phyloP scores from a whole-genome alignment of 1,140 invertebrate genomes.

The Zaprionus davidi region DNA sequence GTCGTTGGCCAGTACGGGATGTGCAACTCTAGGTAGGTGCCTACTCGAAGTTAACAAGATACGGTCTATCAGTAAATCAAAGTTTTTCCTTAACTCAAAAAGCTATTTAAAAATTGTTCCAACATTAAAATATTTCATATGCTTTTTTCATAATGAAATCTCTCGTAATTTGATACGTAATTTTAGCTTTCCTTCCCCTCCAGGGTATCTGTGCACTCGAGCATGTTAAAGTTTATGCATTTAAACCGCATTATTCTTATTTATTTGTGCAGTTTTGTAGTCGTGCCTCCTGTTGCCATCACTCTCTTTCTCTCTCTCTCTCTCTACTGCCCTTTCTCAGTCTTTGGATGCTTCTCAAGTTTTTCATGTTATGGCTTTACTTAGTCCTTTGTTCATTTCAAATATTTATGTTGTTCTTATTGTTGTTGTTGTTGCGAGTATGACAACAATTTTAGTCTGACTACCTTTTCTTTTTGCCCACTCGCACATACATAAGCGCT shows the following conservation, averaged over 20 bases:
- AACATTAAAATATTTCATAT: no score
- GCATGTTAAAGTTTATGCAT: not conserved
- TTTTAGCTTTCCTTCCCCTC: not conserved
- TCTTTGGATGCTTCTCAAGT: conserved; percentile 17
- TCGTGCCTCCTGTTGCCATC: conserved; percentile 1
- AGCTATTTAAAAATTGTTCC: no score
- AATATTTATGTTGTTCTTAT: conserved; percentile 68
- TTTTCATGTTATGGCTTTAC: conserved; percentile 42
- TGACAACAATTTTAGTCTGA: conserved; percentile 60
- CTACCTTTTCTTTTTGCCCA: conserved; percentile 13
- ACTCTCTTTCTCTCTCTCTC: not conserved
- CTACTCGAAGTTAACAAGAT: no score
- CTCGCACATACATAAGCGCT: conserved; percentile 24
- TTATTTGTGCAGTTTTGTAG: conserved; percentile 33
- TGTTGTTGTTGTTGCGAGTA: conserved; percentile 20
- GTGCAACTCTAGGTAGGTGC: no score
- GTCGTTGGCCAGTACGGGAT: no score
- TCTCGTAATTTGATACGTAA: not conserved
- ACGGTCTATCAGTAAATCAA: no score
- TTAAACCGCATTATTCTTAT: conserved; percentile 35
- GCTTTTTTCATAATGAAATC: not conserved
- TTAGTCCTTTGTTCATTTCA: conserved; percentile 62
- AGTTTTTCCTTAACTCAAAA: no score
- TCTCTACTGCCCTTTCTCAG: not conserved
- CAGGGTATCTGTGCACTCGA: conserved; percentile 14